Evolutionary conservation across 1,140 invertebrate species (phyloP), one percentile per base, ranked within the genome.

Genomic region (Gonioctena quinquepunctata): DNA sequence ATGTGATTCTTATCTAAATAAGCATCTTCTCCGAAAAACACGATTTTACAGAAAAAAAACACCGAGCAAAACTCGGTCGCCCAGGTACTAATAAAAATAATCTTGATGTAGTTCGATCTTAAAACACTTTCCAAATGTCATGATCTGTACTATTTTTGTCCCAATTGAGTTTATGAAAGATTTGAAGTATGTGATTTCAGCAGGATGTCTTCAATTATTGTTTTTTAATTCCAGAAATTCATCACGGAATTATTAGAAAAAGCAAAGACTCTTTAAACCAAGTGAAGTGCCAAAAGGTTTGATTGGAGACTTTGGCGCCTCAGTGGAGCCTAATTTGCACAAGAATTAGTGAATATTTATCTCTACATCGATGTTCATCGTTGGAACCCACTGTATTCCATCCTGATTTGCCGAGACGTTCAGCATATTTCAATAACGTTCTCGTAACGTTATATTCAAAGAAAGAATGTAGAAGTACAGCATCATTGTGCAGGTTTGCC

Each of bases 231-330:
- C 72, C 87, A 94, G 92, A 94, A 93, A 90, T 96, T 96, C 83
- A 94, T 95, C 79, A 92, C 93, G 81, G 93, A 95, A 85, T 87
- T 96, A 74, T 85, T 96, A 83, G 93, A 94, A 84, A 92, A 93
- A 84, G 93, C 93, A 81, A 95, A 95, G 86, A 95, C 93, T 80
- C 89, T 95, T 79, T 91, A 88, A 89, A 83, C 72, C 76, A 71
- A 77, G 77, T 75, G 77, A 76, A 77, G 81, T 83, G 81, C 81
- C 80, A 83, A 82, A 75, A 74, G 74, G 73, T 77, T 74, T 66
- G 48, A 66, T 69, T 66, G 71, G 74, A 71, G 68, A 75, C 73
- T 74, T 70, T 27, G 73, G 77, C 75, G 66, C 63, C 75, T 63
- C 25, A 54, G 63, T 68, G 77, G 75, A 72, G 77, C 75, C 74